Evolutionary conservation across 2,797 vertebrate species (phyloP).

Genomic region (Melanotaenia boesemani): DNA sequence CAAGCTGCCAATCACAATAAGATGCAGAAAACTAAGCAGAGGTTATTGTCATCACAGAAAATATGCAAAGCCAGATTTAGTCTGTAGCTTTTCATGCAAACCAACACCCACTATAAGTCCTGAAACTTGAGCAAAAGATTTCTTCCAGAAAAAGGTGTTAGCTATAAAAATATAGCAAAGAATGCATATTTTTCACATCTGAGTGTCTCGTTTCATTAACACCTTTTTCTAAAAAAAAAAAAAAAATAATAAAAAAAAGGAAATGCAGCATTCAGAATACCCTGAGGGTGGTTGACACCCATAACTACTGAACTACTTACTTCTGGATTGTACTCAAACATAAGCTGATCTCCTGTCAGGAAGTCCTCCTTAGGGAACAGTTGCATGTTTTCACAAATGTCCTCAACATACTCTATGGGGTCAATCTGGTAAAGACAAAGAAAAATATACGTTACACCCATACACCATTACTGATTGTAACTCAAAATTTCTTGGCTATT

Average conservation of each 20-base stretch:
- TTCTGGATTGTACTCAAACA: slow-evolving; percentile 92
- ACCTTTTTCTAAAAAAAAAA: slow-evolving; percentile 39
- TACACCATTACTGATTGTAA: not conserved
- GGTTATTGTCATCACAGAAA: slow-evolving; percentile 26
- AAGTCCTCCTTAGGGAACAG: slow-evolving; percentile 92
- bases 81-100: slow-evolving; percentile 37
- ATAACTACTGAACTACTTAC: slow-evolving; percentile 73
- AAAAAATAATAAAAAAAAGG: slow-evolving; percentile 3
- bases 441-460: not conserved
- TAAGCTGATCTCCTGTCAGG: slow-evolving; percentile 94
- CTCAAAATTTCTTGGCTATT: not conserved
- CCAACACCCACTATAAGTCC: slow-evolving; percentile 21
- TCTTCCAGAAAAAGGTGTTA: slow-evolving; percentile 8
- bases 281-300: slow-evolving; percentile 40
- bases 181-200: slow-evolving; percentile 6
- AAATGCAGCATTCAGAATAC: slow-evolving; percentile 30
- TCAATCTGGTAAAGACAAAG: slow-evolving; percentile 85
- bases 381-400: slow-evolving; percentile 97
- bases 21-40: slow-evolving; percentile 24
- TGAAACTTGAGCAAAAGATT: slow-evolving; percentile 30
- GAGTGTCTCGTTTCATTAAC: slow-evolving; percentile 44
- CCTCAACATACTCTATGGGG: slow-evolving; percentile 95
- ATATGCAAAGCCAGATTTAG: slow-evolving; percentile 49
- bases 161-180: slow-evolving; percentile 13
- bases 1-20: slow-evolving; percentile 50